These are phyloP conservation scores for Epinephelus moara DNA, from an alignment of 2,113 vertebrate species.

Conservation along the genomic window DNA sequence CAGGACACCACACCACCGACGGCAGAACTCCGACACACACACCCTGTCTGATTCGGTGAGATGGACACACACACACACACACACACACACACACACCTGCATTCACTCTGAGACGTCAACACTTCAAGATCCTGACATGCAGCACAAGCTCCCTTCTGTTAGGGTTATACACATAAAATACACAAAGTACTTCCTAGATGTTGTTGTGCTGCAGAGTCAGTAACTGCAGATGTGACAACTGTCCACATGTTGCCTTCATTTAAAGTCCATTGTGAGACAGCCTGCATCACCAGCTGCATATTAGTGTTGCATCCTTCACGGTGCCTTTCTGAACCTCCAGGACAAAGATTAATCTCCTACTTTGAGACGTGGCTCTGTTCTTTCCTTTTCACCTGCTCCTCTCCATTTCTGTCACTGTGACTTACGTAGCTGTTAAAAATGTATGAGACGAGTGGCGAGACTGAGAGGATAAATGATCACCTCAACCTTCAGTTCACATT, in stretches of 20 bases:
- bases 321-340: not conserved
- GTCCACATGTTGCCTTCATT: too few species aligned
- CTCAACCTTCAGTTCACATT: not conserved
- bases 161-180: not conserved
- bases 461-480: not conserved
- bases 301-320: not conserved
- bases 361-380: not conserved
- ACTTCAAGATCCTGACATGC: not conserved
- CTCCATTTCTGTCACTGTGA: not conserved
- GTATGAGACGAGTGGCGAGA: not conserved
- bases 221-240: too few species aligned
- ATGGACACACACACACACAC: slow-evolving; percentile 27
- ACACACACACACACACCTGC: slow-evolving; percentile 39
- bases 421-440: not conserved
- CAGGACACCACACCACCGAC: slow-evolving; percentile 81
- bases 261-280: too few species aligned
- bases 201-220: too few species aligned
- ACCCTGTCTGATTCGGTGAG: slow-evolving; percentile 85
- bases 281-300: too few species aligned
- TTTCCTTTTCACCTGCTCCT: slow-evolving; percentile 1
- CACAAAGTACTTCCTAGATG: too few species aligned
- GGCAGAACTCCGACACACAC: slow-evolving; percentile 84
- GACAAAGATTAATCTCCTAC: not conserved
- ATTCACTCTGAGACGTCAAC: not conserved
- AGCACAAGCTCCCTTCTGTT: not conserved